Percentiles rank a stretch among this genome's conserved stretches.
Conservation (phyloP, 2,797 vertebrate species). For the Tragelaphus eurycerus region DNA sequence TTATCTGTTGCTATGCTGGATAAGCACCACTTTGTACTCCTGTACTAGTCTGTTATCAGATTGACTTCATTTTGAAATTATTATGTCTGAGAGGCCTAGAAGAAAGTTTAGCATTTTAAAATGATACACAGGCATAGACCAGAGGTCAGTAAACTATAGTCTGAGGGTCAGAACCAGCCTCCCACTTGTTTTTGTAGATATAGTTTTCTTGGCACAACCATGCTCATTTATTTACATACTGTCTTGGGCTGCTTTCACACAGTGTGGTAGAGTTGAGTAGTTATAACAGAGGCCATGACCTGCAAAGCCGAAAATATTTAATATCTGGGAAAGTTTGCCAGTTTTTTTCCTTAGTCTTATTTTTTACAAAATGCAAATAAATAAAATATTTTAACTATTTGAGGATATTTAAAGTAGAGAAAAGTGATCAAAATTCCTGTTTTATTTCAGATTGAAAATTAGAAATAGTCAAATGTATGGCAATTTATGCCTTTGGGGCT, state of each 20-base stretch:
- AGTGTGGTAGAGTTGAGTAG: background rate
- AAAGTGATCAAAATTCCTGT: background rate
- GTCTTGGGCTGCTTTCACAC: background rate
- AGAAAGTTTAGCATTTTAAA: constrained; percentile 40
- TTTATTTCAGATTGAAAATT: constrained; percentile 11
- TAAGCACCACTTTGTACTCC: background rate
- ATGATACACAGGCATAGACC: background rate
- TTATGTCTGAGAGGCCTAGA: background rate
- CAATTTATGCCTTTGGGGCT: background rate
- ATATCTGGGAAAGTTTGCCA: background rate
- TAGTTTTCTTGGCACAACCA: background rate
- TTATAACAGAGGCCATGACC: background rate
- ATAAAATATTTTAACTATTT: background rate
- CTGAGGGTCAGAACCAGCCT: background rate
- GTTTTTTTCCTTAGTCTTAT: background rate
- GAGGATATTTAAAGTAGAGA: constrained; percentile 1
- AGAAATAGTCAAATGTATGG: background rate
- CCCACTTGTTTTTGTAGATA: background rate
- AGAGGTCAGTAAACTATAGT: background rate
- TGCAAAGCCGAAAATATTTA: background rate
- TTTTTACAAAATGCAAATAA: constrained; percentile 4
- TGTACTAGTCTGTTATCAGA: background rate
- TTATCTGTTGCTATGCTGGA: background rate
- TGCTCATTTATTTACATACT: background rate
- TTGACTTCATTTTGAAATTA: constrained; percentile 23